Evolutionary conservation across 2,888 invertebrate genomes (phyloP).

Genomic region (Disparrhopalites patrizii): DNA sequence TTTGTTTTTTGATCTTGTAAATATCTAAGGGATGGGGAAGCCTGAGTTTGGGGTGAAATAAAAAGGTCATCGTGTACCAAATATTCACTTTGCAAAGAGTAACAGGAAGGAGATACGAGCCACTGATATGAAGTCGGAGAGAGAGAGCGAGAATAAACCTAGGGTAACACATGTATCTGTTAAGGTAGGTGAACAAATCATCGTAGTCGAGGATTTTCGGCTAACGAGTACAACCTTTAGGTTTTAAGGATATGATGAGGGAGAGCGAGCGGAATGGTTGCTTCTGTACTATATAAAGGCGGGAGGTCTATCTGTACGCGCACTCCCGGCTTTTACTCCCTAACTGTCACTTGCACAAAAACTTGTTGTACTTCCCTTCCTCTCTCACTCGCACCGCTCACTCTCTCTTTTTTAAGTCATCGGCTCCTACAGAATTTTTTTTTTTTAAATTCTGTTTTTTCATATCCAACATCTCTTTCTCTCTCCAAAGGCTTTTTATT

Average conservation of each 20-base stretch:
- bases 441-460: no score
- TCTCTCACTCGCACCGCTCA: no score
- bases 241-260: not conserved
- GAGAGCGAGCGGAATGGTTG: not conserved
- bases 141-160: not conserved
- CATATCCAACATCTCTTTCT: no score
- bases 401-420: no score
- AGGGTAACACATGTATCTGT: not conserved
- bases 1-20: no score
- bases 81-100: no score
- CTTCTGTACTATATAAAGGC: slow-evolving; percentile 19
- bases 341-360: slow-evolving; percentile 7
- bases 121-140: not conserved
- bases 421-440: no score
- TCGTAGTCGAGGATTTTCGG: slow-evolving; percentile 17
- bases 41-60: no score
- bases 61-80: no score
- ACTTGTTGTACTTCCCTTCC: no score
- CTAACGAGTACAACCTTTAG: not conserved
- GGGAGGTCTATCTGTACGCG: slow-evolving; percentile 11
- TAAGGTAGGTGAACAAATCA: slow-evolving; percentile 14
- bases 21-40: no score
- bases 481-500: no score
- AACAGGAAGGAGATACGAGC: not conserved
- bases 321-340: slow-evolving; percentile 21